phyloP scores from a whole-genome alignment of 2,113 vertebrate species.

The Brachyistius frenatus region DNA sequence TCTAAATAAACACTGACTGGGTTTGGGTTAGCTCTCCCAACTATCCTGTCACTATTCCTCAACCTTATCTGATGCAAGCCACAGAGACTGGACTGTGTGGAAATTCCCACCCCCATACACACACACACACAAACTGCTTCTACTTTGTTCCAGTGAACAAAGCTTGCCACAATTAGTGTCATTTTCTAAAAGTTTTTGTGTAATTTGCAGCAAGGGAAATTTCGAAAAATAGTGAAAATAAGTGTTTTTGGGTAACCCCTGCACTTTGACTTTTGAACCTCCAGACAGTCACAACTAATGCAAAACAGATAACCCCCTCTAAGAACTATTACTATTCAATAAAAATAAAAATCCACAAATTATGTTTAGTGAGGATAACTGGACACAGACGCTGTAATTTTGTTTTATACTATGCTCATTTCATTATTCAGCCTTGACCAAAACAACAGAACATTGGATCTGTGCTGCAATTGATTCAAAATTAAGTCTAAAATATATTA shows the following conservation, averaged over 20 bases:
- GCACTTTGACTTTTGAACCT: constrained; percentile 62
- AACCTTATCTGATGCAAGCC: constrained; percentile 76
- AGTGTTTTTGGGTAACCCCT: constrained; percentile 30
- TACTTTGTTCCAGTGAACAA: constrained; percentile 4
- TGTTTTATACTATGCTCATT: constrained; percentile 48
- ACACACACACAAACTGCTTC: constrained; percentile 6
- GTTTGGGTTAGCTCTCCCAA: constrained; percentile 66
- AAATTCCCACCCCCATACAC: constrained; percentile 12
- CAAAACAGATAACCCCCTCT: constrained; percentile 43
- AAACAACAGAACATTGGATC: constrained; percentile 59
- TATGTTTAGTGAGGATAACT: constrained; percentile 63
- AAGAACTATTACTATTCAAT: constrained; percentile 60
- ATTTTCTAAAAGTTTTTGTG: constrained; percentile 19
- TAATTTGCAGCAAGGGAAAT: constrained; percentile 19
- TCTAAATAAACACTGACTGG: constrained; percentile 77
- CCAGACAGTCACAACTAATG: constrained; percentile 52
- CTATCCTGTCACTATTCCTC: constrained; percentile 65
- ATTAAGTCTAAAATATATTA: constrained; percentile 63
- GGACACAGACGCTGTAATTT: constrained; percentile 48
- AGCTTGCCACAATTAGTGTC: constrained; percentile 17
- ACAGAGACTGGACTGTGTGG: constrained; percentile 27
- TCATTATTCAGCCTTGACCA: constrained; percentile 63
- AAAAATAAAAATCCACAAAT: constrained; percentile 31
- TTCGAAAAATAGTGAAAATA: background rate
- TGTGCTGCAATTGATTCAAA: constrained; percentile 61